Percentiles rank a stretch among this genome's conserved stretches.
These are phyloP conservation scores for Himalopsyche phryganea DNA, from an alignment of 1,140 invertebrate species.

Conservation along the genomic window DNA sequence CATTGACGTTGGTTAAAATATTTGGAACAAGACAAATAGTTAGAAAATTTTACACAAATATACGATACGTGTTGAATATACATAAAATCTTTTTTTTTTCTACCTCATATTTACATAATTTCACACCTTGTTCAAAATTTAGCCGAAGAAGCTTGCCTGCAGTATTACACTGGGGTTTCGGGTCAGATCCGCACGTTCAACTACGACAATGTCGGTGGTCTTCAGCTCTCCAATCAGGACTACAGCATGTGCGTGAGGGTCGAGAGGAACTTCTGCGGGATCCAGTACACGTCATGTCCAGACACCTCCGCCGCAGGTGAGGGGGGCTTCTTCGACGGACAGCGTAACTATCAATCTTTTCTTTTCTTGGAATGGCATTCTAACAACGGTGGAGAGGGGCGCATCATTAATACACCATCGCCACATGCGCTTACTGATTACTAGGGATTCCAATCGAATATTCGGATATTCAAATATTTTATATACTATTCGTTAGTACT, in stretches of 20 bases:
- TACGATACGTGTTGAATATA: too few species aligned
- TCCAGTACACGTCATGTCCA: conserved; percentile 74
- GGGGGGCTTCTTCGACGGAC: conserved; percentile 23
- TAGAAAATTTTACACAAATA: too few species aligned
- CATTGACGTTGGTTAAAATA: too few species aligned
- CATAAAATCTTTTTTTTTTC: too few species aligned
- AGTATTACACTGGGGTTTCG: conserved; percentile 76
- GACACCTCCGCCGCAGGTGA: conserved; percentile 51
- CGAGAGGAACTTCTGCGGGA: conserved; percentile 84
- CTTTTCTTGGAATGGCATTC: conserved; percentile 6
- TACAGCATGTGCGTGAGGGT: conserved; percentile 82
- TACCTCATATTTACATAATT: too few species aligned
- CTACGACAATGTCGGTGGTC: conserved; percentile 67
- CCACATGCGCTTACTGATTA: too few species aligned
- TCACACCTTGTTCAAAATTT: conserved; percentile 25
- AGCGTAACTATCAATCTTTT: conserved; percentile 22
- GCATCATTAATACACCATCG: too few species aligned
- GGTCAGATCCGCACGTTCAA: conserved; percentile 80
- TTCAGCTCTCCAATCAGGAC: conserved; percentile 86
- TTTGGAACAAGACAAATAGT: too few species aligned
- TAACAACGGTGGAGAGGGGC: neutral
- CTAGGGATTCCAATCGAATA: too few species aligned
- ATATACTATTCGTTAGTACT: too few species aligned
- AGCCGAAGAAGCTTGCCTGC: conserved; percentile 81
- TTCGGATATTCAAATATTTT: too few species aligned